A percentile compares a stretch with the other conserved stretches of the same genome.
Evolutionary conservation across 2,797 vertebrate genomes (phyloP).

Genomic region (Trachops cirrhosus): DNA sequence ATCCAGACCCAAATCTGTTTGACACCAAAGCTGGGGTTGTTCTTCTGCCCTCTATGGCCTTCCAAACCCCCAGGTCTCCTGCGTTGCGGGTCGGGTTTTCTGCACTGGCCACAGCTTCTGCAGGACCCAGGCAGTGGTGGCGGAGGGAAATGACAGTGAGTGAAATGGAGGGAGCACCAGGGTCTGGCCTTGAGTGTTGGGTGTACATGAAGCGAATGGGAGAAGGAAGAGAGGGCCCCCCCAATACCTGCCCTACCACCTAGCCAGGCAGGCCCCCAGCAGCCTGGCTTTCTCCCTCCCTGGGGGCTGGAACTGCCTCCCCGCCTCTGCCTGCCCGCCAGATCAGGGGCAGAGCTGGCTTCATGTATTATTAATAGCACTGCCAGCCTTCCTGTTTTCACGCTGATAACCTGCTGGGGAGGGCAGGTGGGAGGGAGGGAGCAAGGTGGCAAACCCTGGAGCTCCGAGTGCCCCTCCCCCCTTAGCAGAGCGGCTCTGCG

Average conservation of each 20-base stretch:
- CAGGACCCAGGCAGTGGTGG: not conserved
- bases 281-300: slow-evolving; percentile 30
- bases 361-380: slow-evolving; percentile 87
- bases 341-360: slow-evolving; percentile 77
- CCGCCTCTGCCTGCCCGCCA: slow-evolving; percentile 58
- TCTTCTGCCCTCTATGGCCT: not conserved
- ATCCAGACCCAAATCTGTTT: not conserved
- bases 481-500: not conserved
- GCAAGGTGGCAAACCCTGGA: slow-evolving; percentile 82
- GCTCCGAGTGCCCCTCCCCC: slow-evolving; percentile 65
- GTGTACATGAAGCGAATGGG: not conserved
- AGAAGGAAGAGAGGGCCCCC: not conserved
- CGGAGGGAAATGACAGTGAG: not conserved
- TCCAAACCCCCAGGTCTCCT: not conserved
- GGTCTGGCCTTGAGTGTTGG: not conserved
- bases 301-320: slow-evolving; percentile 45
- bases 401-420: slow-evolving; percentile 84
- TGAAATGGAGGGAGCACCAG: not conserved
- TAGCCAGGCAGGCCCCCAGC: slow-evolving; percentile 20
- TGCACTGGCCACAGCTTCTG: not conserved
- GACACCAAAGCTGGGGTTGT: not conserved
- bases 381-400: slow-evolving; percentile 86
- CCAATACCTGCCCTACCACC: not conserved
- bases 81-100: not conserved
- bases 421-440: slow-evolving; percentile 79